phyloP scores from a whole-genome alignment of 2,888 invertebrate species.

The Timandra comae region DNA sequence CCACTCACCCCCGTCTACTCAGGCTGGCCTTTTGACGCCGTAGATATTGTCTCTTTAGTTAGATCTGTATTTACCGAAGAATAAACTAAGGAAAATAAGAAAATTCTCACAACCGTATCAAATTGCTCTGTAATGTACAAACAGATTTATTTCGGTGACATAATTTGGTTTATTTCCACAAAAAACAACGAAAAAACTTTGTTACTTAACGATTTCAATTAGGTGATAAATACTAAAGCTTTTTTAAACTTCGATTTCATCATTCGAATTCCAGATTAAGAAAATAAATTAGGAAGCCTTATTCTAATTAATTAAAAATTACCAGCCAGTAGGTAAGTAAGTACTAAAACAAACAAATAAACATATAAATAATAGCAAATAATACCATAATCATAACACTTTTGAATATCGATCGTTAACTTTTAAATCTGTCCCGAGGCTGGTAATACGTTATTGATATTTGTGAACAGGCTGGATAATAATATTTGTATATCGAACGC shows the following conservation, averaged over 20 bases:
- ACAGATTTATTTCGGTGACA: too few relatives aligned
- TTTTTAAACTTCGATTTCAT: too few relatives aligned
- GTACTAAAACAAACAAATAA: background rate
- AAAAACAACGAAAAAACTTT: too few relatives aligned
- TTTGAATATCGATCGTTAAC: constrained; percentile 57
- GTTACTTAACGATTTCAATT: too few relatives aligned
- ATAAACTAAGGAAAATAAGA: constrained; percentile 44
- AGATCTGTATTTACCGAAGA: constrained; percentile 70
- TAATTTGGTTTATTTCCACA: too few relatives aligned
- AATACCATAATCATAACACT: constrained; percentile 34
- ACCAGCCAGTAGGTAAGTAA: too few relatives aligned
- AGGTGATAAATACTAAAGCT: too few relatives aligned
- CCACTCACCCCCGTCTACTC: constrained; percentile 46
- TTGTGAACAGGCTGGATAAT: constrained; percentile 73
- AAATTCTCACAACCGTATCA: constrained; percentile 20
- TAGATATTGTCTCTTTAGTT: constrained; percentile 74
- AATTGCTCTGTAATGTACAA: too few relatives aligned
- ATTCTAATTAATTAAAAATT: too few relatives aligned
- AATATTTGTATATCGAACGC: constrained; percentile 67
- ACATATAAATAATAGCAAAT: constrained; percentile 39
- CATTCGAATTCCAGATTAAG: too few relatives aligned
- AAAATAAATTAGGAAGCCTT: too few relatives aligned
- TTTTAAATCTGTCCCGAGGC: constrained; percentile 69
- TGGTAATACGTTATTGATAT: constrained; percentile 75
- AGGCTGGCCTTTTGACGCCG: constrained; percentile 73